Percentiles rank a stretch among this genome's conserved stretches.
phyloP scores from a whole-genome alignment of 2,888 invertebrate species.

The Vesta saturnalis region DNA sequence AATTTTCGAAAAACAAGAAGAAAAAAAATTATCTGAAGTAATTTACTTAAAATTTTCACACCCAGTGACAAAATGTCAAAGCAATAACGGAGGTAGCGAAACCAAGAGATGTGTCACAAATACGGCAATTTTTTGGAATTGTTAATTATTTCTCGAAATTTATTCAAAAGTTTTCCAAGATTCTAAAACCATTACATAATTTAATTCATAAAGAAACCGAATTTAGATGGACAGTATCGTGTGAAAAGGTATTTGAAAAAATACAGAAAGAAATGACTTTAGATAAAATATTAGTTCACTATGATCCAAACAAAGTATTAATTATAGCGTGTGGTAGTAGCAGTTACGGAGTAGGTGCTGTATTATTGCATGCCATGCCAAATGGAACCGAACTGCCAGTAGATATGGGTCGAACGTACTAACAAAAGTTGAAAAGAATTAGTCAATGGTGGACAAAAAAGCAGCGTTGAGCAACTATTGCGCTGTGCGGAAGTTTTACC shows the following conservation, averaged over 20 bases:
- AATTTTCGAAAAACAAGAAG: too few species aligned
- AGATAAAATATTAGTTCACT: not conserved
- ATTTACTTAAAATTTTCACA: too few species aligned
- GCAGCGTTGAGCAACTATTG: conserved; percentile 38
- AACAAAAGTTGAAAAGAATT: conserved; percentile 29
- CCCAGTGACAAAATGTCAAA: too few species aligned
- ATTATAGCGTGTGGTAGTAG: not conserved
- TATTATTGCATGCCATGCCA: too few species aligned
- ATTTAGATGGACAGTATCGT: not conserved
- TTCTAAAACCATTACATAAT: not conserved
- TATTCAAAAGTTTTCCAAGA: not conserved
- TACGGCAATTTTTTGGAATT: not conserved
- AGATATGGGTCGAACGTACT: too few species aligned
- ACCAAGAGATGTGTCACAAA: not conserved
- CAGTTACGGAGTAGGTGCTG: not conserved
- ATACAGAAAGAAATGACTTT: not conserved
- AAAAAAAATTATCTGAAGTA: too few species aligned
- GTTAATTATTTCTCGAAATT: conserved; percentile 5
- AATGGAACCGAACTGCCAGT: too few species aligned
- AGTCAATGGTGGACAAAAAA: conserved; percentile 36
- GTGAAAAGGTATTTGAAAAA: not conserved
- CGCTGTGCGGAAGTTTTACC: conserved; percentile 47
- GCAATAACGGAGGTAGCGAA: not conserved
- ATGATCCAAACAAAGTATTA: not conserved
- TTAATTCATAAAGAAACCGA: not conserved